These are phyloP conservation scores for Coleophora deauratella DNA, from an alignment of 2,888 invertebrate species.

Conservation along the genomic window DNA sequence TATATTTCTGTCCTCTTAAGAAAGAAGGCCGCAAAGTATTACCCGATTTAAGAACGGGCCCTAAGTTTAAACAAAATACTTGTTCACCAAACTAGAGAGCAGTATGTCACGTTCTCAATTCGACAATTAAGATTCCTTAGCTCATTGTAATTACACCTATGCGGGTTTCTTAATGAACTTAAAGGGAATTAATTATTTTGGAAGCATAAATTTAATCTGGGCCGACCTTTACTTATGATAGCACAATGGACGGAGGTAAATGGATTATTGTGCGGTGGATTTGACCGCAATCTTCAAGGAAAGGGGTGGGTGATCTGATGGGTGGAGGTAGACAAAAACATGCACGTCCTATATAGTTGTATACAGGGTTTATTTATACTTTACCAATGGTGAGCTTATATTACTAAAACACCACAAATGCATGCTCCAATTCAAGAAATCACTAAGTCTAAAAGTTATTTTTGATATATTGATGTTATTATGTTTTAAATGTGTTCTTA, in stretches of 20 bases:
- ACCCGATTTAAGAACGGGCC: too few species aligned
- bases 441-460: too few species aligned
- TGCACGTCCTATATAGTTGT: too few species aligned
- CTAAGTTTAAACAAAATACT: too few species aligned
- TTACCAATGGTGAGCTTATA: too few species aligned
- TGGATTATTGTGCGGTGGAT: conserved; percentile 7
- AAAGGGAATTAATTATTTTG: conserved; percentile 73
- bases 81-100: conserved; percentile 13
- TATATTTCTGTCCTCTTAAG: too few species aligned
- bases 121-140: conserved; percentile 72
- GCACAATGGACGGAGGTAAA: conserved; percentile 10
- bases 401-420: neutral
- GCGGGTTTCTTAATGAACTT: conserved; percentile 73
- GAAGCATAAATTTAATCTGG: conserved; percentile 67
- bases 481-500: too few species aligned
- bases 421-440: too few species aligned
- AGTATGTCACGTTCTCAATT: conserved; percentile 49
- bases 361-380: too few species aligned
- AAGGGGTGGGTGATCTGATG: neutral
- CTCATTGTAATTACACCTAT: conserved; percentile 74
- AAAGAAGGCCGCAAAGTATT: too few species aligned
- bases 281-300: conserved; percentile 6
- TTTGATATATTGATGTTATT: too few species aligned
- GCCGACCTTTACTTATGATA: conserved; percentile 31
- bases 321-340: neutral